Percentiles rank a stretch among this genome's conserved stretches.
phyloP scores from a whole-genome alignment of 2,797 vertebrate genomes.

The Rousettus madagascariensis region DNA sequence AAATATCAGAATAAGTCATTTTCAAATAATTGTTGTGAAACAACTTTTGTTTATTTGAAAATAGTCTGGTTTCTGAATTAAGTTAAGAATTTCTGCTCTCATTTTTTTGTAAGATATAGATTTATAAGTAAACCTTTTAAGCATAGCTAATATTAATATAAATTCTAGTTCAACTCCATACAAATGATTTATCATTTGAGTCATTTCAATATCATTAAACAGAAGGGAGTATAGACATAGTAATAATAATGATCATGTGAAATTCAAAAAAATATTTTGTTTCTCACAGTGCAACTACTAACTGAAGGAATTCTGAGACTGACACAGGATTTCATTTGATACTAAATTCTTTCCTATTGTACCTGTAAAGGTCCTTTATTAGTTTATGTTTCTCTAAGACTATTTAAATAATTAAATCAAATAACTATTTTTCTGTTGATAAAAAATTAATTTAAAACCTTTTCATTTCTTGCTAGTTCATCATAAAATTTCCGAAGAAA shows the following conservation, averaged over 20 bases:
- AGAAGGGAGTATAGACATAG: background rate
- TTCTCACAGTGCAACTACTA: background rate
- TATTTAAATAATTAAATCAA: background rate
- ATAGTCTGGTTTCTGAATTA: background rate
- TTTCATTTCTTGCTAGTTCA: background rate
- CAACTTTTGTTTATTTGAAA: background rate
- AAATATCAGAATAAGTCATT: background rate
- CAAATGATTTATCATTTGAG: background rate
- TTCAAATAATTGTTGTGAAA: background rate
- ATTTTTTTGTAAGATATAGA: background rate
- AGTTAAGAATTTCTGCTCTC: background rate
- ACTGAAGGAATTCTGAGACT: background rate
- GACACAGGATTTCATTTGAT: background rate
- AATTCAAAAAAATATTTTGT: background rate
- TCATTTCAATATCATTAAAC: background rate
- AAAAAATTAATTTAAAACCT: background rate
- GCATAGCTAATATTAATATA: background rate
- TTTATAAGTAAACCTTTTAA: background rate
- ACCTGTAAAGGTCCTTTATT: background rate
- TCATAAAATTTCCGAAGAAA: constrained; percentile 1
- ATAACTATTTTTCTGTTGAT: background rate
- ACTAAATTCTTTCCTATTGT: background rate
- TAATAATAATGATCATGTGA: background rate
- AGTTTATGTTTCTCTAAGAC: background rate
- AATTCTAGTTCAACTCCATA: background rate